Evolutionary conservation across 2,888 invertebrate species (phyloP), one percentile per base, ranked within the genome.

Genomic region (Deroplatys truncata): DNA sequence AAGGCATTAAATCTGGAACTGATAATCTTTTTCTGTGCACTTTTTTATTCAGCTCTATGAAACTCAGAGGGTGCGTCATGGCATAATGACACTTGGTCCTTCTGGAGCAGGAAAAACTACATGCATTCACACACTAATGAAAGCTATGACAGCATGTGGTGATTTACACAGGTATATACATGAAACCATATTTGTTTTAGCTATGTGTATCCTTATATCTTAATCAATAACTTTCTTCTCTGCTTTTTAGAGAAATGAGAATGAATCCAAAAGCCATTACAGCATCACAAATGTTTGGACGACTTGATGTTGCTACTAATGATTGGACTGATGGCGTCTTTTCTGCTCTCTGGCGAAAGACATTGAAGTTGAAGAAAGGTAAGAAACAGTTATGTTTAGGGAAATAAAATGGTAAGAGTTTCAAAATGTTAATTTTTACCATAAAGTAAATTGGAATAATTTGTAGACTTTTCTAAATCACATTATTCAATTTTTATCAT

Each of bases 251-350:
- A 91, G 99, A 99, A 94, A 98, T 99, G 98, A 95, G 99, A 91
- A 99, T 99, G 99, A 99, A 99, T 94, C 99, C 99, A 0, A 99
- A 99, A 94, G 98, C 99, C 28, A 99, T 99, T 92, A 99, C 99
- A 25, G 98, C 99, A 0, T 96, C 98, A 0, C 99, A 99, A 94
- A 99, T 99, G 99, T 99, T 99, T 93, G 99, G 99, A 0, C 95
- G 98, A 49, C 94, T 99, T 31, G 99, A 99, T 92, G 99, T 99
- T 0, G 98, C 99, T 4, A 99, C 99, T 1, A 99, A 99, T 92
- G 99, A 99, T 92, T 99, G 99, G 99, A 99, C 99, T 0, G 99
- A 99, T 93, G 99, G 99, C 10, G 98, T 99, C 92, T 99, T 99
- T 94, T 98, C 99, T 0, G 98, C 99, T 0, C 94, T 99, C 0